Evolutionary conservation across 2,113 vertebrate species (phyloP), one percentile per base, ranked within the genome.

Genomic region (Motacilla tschutschensis): DNA sequence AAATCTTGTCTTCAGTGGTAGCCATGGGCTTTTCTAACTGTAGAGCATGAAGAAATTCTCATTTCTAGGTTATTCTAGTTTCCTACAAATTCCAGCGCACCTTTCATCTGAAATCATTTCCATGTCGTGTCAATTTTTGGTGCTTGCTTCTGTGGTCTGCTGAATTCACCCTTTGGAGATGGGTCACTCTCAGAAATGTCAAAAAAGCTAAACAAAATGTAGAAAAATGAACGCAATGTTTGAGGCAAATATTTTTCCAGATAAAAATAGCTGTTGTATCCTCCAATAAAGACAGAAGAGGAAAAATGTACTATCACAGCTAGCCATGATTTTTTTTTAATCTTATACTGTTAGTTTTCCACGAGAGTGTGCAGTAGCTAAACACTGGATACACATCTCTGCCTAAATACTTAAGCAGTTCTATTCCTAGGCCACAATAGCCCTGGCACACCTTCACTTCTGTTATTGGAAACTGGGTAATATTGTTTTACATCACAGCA

Each of bases 161-260:
- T 87, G 76, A 89, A 89, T 89, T 90, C 48, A 87, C 25, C 53
- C 57, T 87, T 87, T 85, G 69, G 46, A 94, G 76, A 75, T 28
- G 26, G 22, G 11, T 78, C 21, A 83, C 54, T 78, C 25, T 78
- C 48, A 67, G 62, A 83, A 83, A 83, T 48, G 76, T 79, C 79
- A 89, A 41, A 76, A 84, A 85, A 85, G 14, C 40, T 79, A 77
- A 93, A 83, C 17, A 70, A 91, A 60, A 71, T 71, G 24, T 60
- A 72, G 73, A 83, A 31, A 92, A 57, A 33, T 50, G 60, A 87
- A 91, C 43, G 12, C 26, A 62, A 35, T 83, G 35, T 89, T 67
- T 72, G 35, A 87, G 62, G 58, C 28, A 89, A 89, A 67, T 60
- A 67, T 46, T 78, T 50, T 89, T 79, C 17, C 6, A 11, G 65